A percentile compares a stretch with the other conserved stretches of the same genome.
These are phyloP conservation scores for Brachymystax lenok DNA, from an alignment of 2,797 vertebrate species.

Conservation along the genomic window DNA sequence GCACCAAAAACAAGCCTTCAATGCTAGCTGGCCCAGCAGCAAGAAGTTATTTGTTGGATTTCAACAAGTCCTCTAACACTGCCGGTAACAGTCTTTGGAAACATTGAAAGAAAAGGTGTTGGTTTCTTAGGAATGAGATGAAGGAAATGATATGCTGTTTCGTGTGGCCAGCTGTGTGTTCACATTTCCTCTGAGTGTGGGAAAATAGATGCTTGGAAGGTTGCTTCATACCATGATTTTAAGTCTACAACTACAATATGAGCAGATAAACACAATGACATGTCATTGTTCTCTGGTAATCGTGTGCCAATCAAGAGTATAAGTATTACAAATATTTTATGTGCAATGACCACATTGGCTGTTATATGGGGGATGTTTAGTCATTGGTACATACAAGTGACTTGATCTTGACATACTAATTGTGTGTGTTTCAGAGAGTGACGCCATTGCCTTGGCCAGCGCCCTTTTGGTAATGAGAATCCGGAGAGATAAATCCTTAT, in stretches of 20 bases:
- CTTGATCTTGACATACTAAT: background rate
- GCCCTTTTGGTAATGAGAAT: slow-evolving; percentile 67
- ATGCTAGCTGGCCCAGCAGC: background rate
- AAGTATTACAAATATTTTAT: background rate
- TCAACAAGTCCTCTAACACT: background rate
- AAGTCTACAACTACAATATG: background rate
- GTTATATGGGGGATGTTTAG: background rate
- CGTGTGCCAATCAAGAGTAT: background rate
- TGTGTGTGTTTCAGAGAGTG: slow-evolving; percentile 15
- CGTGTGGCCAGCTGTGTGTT: background rate
- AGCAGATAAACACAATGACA: background rate
- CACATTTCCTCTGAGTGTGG: background rate
- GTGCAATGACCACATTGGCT: background rate
- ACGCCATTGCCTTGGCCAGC: slow-evolving; percentile 6
- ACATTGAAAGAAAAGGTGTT: slow-evolving; percentile 6
- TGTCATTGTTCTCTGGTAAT: background rate
- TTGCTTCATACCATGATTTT: background rate
- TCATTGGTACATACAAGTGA: background rate
- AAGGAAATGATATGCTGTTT: background rate
- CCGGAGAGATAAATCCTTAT: slow-evolving; percentile 71
- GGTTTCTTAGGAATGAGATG: background rate
- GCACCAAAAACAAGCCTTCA: background rate
- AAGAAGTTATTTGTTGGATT: slow-evolving; percentile 1
- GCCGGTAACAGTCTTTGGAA: slow-evolving; percentile 3
- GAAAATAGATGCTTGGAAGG: background rate